Evolutionary conservation across 1,140 invertebrate genomes (phyloP).

Genomic region (Apolygus lucorum): DNA sequence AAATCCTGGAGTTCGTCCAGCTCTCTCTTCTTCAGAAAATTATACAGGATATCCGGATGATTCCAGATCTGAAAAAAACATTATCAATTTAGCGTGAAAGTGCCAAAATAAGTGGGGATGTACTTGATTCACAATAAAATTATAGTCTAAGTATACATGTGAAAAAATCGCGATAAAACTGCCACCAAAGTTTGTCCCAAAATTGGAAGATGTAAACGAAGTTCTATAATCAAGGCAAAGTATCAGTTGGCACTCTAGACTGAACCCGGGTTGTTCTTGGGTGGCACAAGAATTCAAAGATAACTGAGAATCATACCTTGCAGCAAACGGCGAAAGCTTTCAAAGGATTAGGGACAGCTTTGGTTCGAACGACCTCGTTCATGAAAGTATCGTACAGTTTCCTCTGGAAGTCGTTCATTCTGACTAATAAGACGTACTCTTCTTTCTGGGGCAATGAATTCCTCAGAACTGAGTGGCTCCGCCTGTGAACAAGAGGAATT

Average conservation of each 20-base stretch:
- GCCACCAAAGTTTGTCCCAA: no score
- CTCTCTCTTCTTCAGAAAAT: conserved; percentile 76
- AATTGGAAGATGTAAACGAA: no score
- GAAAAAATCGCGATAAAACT: no score
- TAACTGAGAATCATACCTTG: conserved; percentile 54
- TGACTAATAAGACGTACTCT: conserved; percentile 81
- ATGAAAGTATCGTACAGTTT: conserved; percentile 84
- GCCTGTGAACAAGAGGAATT: conserved; percentile 43
- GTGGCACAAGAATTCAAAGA: no score
- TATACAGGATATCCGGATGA: conserved; percentile 93
- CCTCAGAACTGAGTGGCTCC: conserved; percentile 80
- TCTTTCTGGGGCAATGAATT: conserved; percentile 79
- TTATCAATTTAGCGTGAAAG: no score
- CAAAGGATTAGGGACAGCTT: conserved; percentile 86
- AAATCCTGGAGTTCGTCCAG: conserved; percentile 77
- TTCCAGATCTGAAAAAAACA: conserved; percentile 79
- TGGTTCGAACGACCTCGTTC: conserved; percentile 77
- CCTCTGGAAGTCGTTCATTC: conserved; percentile 80
- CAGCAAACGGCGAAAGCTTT: conserved; percentile 98
- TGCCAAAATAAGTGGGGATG: no score
- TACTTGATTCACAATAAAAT: no score
- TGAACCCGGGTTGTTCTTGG: no score
- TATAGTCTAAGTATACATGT: no score
- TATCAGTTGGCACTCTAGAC: no score
- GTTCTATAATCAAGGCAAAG: no score